Evolutionary conservation across 23 tunicate species (phyloP).

Genomic region (Ciona savignyi): DNA sequence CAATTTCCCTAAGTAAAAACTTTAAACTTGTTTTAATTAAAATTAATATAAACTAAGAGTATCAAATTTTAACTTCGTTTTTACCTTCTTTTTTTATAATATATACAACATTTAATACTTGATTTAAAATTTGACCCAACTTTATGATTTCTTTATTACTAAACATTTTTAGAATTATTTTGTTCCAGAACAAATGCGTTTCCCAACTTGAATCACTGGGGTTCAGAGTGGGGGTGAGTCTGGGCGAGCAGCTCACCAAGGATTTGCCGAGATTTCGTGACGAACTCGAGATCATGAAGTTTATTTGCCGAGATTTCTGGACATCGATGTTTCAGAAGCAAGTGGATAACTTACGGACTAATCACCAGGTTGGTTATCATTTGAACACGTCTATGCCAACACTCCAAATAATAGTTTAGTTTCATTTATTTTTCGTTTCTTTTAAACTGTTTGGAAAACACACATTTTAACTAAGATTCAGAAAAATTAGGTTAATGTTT

Average conservation of each 20-base stretch:
- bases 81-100: no score
- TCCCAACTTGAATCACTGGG: constrained; percentile 69
- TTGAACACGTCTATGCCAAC: not conserved
- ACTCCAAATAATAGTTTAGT: no score
- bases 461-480: not conserved
- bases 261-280: constrained; percentile 81
- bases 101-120: no score
- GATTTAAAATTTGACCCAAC: no score
- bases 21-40: no score
- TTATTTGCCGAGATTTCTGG: constrained; percentile 96
- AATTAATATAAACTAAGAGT: no score
- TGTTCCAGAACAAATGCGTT: constrained; percentile 42
- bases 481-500: not conserved
- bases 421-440: no score
- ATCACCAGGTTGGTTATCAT: constrained; percentile 57
- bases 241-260: constrained; percentile 84
- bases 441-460: not conserved
- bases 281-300: constrained; percentile 87
- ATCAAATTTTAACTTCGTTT: no score
- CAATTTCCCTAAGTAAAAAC: no score
- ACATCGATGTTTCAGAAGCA: constrained; percentile 80
- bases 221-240: constrained; percentile 69
- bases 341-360: constrained; percentile 87
- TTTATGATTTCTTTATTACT: no score
- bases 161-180: no score